Base-by-base conservation (phyloP, 2,797 vertebrate genomes). In the Antennarius maculatus region DNA sequence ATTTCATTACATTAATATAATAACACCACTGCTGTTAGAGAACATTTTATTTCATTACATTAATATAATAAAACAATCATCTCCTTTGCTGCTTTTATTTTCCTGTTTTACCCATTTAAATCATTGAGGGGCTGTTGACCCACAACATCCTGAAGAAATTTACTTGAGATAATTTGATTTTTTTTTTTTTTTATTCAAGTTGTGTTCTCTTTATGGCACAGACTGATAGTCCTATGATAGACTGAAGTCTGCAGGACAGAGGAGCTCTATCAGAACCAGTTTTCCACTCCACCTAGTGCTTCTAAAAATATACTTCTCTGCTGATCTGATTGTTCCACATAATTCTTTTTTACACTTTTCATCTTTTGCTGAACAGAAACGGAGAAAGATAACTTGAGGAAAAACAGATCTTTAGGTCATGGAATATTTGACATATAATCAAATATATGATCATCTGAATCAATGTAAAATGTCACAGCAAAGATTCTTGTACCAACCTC, bases 301-400 rank as follows among this genome's bases (percentile, higher is more conserved):
- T 55, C 77, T 61, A 69, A 69, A 71, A 51, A 54, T 58, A 60
- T 0, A 14, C 45, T 15, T 54, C 34, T 53, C 54, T 29, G 29
- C 55, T 57, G 16, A 77, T 57, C 41, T 5, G 52, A 71, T 42
- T 49, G 61, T 67, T 67, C 18, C 58, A 8, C 62, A 54, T 18
- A n/a, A 16, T 57, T 42, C 6, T n/a, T 41, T 7, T 23, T 12
- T 47, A 14, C 43, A 34, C 14, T 10, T 23, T 69, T 57, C 18
- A 49, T 3, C 29, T 15, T 42, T 23, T 8, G 31, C 45, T 28
- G 7, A 27, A 31, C 18, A 16, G 47, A 34, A 15, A 41, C 50
- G 15, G 28, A 43, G 27, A 15, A 10, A 43, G 31, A 23, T 10
- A 7, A 12, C 31, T 39, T 13, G 1, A 43, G 37, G 37, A 10